These are phyloP conservation scores for Jordanella pulchra DNA, from an alignment of 2,797 vertebrate genomes.

Conservation along the genomic window DNA sequence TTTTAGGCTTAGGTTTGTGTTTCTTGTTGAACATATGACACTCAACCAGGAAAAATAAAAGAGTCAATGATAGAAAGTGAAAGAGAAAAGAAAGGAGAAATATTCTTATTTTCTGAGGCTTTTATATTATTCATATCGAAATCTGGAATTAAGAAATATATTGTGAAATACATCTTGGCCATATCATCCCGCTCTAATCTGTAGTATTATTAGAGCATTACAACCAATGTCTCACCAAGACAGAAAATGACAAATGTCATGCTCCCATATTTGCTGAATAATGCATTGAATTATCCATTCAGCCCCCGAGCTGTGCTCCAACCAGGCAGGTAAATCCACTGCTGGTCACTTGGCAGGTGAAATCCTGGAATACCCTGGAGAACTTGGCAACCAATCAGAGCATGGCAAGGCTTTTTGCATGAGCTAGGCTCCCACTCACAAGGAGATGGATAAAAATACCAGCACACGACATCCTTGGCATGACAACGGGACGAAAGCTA, in stretches of 20 bases:
- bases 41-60: no score
- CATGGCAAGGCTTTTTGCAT: conserved; percentile 49
- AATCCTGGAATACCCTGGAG: conserved; percentile 54
- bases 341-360: conserved; percentile 48
- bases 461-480: conserved; percentile 57
- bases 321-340: conserved; percentile 51
- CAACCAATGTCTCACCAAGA: background rate
- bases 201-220: background rate
- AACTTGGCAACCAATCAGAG: conserved; percentile 69
- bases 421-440: conserved; percentile 49
- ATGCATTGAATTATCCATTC: conserved; percentile 30
- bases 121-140: no score
- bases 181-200: background rate
- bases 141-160: no score
- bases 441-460: conserved; percentile 76
- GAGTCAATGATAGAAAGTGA: no score
- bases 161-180: no score
- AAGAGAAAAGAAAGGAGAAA: no score
- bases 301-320: conserved; percentile 34
- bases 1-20: no score
- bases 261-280: conserved; percentile 19
- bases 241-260: conserved; percentile 7
- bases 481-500: conserved; percentile 44
- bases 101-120: no score
- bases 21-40: no score